Percentiles rank a stretch among this genome's conserved stretches.
Conservation (phyloP, 2,113 vertebrate species). For the Hipposideros armiger region DNA sequence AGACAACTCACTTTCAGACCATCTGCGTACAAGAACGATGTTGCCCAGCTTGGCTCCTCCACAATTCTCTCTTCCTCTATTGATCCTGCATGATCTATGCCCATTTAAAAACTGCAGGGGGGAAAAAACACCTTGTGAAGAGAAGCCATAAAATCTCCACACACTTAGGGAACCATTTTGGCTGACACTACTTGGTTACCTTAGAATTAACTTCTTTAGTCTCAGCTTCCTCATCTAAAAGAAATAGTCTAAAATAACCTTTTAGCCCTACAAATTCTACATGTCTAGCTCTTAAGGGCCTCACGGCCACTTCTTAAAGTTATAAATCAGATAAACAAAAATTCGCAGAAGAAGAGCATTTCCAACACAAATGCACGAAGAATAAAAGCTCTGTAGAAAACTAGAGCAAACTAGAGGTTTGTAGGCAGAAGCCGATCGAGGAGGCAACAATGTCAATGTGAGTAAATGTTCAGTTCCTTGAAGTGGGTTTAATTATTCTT, state of each 20-base stretch:
- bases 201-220: not conserved
- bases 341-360: not conserved
- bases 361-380: not conserved
- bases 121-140: not conserved
- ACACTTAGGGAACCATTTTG: conserved; percentile 6
- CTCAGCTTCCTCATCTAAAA: conserved; percentile 28
- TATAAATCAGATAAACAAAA: conserved; percentile 28
- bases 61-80: conserved; percentile 14
- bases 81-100: not conserved
- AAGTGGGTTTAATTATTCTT: not conserved
- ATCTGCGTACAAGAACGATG: conserved; percentile 5
- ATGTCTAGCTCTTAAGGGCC: not conserved
- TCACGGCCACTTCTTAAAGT: not conserved
- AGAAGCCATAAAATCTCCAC: conserved; percentile 1
- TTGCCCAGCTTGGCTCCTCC: not conserved
- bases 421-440: not conserved
- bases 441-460: not conserved
- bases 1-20: not conserved
- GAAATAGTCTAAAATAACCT: conserved; percentile 40
- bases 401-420: not conserved
- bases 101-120: not conserved
- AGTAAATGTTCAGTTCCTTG: not conserved
- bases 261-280: not conserved
- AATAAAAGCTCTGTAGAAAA: not conserved
- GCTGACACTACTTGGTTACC: not conserved